phyloP scores from a whole-genome alignment of 1,140 invertebrate species.

The Solenopsis fugax region DNA sequence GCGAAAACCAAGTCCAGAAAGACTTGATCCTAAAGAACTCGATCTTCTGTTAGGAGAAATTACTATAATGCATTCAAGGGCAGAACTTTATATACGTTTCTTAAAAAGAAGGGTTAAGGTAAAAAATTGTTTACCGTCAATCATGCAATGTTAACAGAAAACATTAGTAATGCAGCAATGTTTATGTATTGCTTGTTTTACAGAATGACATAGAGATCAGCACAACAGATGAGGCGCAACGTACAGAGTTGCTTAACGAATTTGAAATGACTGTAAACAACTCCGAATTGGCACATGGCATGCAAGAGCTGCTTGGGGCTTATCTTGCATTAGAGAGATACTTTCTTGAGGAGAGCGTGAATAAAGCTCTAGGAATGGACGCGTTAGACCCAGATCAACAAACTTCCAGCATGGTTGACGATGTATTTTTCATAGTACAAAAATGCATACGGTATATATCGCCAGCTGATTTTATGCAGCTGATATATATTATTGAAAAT shows the following conservation, averaged over 20 bases:
- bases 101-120: constrained; percentile 92
- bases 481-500: constrained; percentile 35
- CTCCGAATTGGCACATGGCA: constrained; percentile 92
- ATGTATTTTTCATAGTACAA: constrained; percentile 98
- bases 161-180: not conserved
- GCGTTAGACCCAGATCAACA: constrained; percentile 90
- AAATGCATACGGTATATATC: constrained; percentile 94
- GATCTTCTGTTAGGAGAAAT: constrained; percentile 97
- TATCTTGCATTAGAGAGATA: constrained; percentile 98
- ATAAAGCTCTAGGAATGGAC: constrained; percentile 97
- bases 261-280: constrained; percentile 91
- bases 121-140: constrained; percentile 51
- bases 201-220: constrained; percentile 91
- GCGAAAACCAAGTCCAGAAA: constrained; percentile 87
- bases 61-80: constrained; percentile 95
- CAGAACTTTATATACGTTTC: constrained; percentile 97
- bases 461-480: not conserved
- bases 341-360: constrained; percentile 98
- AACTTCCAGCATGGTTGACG: constrained; percentile 98
- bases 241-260: constrained; percentile 87
- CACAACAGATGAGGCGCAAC: constrained; percentile 87
- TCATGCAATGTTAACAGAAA: not conserved
- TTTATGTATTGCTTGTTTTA: constrained; percentile 41
- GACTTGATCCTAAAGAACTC: constrained; percentile 93
- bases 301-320: constrained; percentile 96